Base-by-base conservation (phyloP, 2,113 vertebrate genomes). In the Ctenodactylus gundi region DNA sequence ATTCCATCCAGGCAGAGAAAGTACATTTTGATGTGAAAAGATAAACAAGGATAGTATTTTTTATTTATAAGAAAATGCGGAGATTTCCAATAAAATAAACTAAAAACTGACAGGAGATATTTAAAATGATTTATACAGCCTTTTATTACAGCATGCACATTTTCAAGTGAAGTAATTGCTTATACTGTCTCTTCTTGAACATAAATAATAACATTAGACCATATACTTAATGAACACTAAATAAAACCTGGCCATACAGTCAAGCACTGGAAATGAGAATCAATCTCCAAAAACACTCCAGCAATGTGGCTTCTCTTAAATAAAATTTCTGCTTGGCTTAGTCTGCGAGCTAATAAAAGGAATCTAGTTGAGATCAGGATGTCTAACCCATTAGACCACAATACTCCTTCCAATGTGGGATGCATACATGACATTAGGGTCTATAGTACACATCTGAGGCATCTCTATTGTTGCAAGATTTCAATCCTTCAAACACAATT, bases 171-270 rank as follows among this genome's bases (percentile, higher is more conserved):
- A 85, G 21, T 87, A 93, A 91, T 95, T 25, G 3, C 49, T 86
- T 91, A 88, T 51, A n/a, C 4, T 58, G 53, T 60, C 41, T 96
- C 39, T 89, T 92, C 53, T 88, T 86, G 65, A 95, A 84, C 67
- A 73, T 93, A 94, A 94, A 95, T 93, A 96, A 96, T 89, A 91
- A 60, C 49, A 94, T 80, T 81, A 87, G 70, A 39, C 31, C 53
- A 70, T 87, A 58, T 58, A 87, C 4, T 81, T 93, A 91, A 95
- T 95, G 91, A 76, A 67, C 3, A 77, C 68, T 93, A 91, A 91
- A 81, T 91, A 78, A 95, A 88, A 88, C 46, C 77, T 93, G 41
- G 67, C 86, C 83, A 87, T 94, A 51, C 5, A 72, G 51, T 90
- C 91, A 76, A n/a, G n/a, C 88, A 18, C 72, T 95, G 25, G 51